Evolutionary conservation across 2,888 invertebrate species (phyloP).

Genomic region (Dicroscelio sp.): DNA sequence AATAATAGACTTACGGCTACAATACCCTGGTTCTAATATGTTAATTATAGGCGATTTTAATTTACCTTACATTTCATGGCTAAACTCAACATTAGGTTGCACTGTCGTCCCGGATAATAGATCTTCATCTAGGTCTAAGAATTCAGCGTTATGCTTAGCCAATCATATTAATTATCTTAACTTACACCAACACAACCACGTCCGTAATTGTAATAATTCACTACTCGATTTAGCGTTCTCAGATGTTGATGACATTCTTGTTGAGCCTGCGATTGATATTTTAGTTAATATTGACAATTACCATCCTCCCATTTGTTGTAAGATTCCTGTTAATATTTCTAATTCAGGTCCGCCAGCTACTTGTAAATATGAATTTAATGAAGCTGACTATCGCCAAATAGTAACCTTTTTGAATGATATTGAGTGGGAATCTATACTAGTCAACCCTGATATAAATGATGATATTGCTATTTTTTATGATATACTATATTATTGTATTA

Average conservation of each 20-base stretch:
- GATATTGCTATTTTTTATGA: slow-evolving; percentile 27
- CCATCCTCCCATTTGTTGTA: neutral
- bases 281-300: neutral
- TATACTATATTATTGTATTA: slow-evolving; percentile 24
- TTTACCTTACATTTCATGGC: neutral
- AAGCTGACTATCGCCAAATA: neutral
- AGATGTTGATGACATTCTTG: neutral
- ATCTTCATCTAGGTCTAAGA: neutral
- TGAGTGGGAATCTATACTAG: neutral
- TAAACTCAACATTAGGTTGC: neutral
- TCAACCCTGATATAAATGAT: neutral
- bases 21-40: neutral
- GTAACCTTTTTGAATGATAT: neutral
- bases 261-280: neutral
- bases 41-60: slow-evolving; percentile 31
- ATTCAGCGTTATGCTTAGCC: neutral
- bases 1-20: neutral
- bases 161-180: neutral
- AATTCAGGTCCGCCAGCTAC: neutral
- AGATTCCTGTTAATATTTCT: neutral
- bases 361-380: neutral
- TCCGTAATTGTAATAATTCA: neutral
- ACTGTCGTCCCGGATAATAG: neutral
- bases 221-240: slow-evolving; percentile 18
- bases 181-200: slow-evolving; percentile 8